Base-by-base conservation (phyloP, 2,888 invertebrate genomes). In the Neria commutata region DNA sequence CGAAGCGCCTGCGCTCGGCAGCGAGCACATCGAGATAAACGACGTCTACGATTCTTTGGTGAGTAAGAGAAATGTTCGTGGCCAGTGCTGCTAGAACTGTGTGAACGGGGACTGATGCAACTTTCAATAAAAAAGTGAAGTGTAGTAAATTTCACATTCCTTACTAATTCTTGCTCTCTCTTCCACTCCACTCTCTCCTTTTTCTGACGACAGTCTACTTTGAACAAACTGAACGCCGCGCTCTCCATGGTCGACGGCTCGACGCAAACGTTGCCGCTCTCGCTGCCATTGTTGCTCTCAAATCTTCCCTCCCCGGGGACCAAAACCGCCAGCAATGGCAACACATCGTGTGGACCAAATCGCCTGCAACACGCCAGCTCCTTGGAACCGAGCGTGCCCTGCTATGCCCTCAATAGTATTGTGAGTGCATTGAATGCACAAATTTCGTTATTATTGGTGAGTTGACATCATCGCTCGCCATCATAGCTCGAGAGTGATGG, bases 391-490 rank as follows among this genome's bases (percentile, higher is more conserved):
- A 83, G 85, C 58, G 83, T 89, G 71, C 86, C 88, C 48, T 86
- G 87, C 61, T 84, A 85, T 70, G 83, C 84, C 63, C 80, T 90
- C 62, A 86, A 87, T 73, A 85, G 85, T 65, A 86, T 90, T 74
- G 87, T 88, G 63, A 85, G 85, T 69, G 84, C 86, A 55, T 82
- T 91, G 57, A 87, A 86, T 70, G 83, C 85, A 66, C 87, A 89
- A 78, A 85, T 91, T 71, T 88, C 89, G 65, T 86, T 88, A 74
- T 83, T 91, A 73, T 83, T 90, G 86, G 90, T 90, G 77, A 60
- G 73, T 65, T 34, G 16, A n/a, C 2, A 17, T 19, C 17, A 19
- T 52, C 40, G 49, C 24, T 34, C 21, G 29, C 11, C 25, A 19
- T n/a, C n/a, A n/a, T n/a, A n/a, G 21, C 14, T 25, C 24, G 24